A percentile compares a stretch with the other conserved stretches of the same genome.
These are phyloP conservation scores for Phoenicopterus ruber DNA, from an alignment of 2,113 vertebrate genomes.

Conservation along the genomic window DNA sequence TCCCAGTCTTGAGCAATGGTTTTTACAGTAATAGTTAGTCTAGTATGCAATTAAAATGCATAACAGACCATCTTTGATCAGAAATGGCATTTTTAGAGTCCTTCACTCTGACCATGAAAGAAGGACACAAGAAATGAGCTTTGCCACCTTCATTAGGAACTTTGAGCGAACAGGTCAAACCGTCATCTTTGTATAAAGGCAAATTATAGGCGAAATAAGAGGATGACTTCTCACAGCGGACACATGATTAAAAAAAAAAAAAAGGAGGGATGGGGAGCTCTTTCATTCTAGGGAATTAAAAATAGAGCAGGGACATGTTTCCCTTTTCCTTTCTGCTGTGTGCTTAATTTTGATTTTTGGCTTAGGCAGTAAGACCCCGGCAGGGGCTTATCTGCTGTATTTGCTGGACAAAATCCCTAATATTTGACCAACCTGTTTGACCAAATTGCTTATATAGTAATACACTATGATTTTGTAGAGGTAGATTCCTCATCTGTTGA, in stretches of 20 bases:
- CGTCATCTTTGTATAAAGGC: background rate
- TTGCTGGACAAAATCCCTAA: background rate
- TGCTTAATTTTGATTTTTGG: background rate
- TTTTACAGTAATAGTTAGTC: background rate
- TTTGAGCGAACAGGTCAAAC: background rate
- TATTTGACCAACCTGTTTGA: background rate
- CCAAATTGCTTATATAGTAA: background rate
- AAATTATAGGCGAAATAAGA: background rate
- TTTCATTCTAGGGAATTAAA: background rate
- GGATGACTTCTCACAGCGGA: background rate
- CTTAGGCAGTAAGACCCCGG: background rate
- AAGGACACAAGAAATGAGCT: background rate
- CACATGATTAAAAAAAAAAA: background rate
- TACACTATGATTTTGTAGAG: background rate
- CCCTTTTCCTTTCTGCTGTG: background rate
- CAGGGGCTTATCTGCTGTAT: background rate
- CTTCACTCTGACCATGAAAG: background rate
- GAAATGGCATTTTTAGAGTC: background rate
- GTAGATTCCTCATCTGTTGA: background rate
- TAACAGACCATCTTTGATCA: background rate
- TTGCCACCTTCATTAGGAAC: background rate
- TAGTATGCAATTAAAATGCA: background rate
- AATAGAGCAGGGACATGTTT: background rate
- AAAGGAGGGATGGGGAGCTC: background rate
- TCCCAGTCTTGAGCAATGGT: background rate